phyloP scores from a whole-genome alignment of 2,888 invertebrate species.

The Hirudinaria manillensis region DNA sequence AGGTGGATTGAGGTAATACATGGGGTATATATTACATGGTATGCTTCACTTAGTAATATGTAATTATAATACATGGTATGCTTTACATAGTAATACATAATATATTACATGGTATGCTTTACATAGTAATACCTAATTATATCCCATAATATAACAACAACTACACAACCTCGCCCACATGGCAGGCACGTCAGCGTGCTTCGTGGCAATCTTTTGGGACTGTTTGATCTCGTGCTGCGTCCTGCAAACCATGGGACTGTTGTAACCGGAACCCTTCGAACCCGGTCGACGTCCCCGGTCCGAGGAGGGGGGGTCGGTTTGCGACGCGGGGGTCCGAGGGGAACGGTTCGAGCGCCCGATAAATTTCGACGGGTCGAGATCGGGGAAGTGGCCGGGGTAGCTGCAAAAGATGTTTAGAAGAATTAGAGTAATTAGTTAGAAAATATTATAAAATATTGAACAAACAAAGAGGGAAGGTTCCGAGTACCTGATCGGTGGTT shows the following conservation, averaged over 20 bases:
- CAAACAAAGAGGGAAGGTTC: constrained; percentile 10
- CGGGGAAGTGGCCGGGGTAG: constrained; percentile 14
- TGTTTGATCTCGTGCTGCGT: constrained; percentile 91
- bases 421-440: not conserved
- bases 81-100: too few species aligned
- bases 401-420: not conserved
- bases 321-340: constrained; percentile 44
- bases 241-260: constrained; percentile 80
- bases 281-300: not conserved
- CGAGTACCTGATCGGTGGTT: constrained; percentile 2
- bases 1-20: too few species aligned
- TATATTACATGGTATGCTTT: too few species aligned
- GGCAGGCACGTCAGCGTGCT: constrained; percentile 66
- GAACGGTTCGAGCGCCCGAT: not conserved
- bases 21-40: too few species aligned
- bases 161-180: constrained; percentile 75
- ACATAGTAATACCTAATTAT: too few species aligned
- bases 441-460: not conserved
- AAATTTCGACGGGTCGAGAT: constrained; percentile 10
- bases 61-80: too few species aligned
- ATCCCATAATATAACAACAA: too few species aligned
- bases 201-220: constrained; percentile 72
- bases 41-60: too few species aligned
- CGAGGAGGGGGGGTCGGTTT: constrained; percentile 43
- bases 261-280: constrained; percentile 42